Evolutionary conservation across 2,797 vertebrate species (phyloP).

Genomic region (Poeciliopsis turneri): DNA sequence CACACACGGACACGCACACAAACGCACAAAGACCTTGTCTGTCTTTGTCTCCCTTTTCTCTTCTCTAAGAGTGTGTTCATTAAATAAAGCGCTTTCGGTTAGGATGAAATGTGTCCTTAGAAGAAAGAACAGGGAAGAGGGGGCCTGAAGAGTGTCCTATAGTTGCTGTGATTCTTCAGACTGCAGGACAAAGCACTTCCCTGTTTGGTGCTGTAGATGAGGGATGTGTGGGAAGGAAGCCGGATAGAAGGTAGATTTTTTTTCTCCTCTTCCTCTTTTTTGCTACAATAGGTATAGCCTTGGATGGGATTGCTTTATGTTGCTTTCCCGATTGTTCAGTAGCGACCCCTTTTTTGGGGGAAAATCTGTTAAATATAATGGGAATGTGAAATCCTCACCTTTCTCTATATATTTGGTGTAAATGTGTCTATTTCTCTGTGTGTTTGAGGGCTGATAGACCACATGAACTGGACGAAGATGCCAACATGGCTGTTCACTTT

Average conservation of each 20-base stretch:
- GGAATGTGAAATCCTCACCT: slow-evolving; percentile 55
- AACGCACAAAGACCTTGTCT: slow-evolving; percentile 44
- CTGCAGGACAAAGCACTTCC: slow-evolving; percentile 72
- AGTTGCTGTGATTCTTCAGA: slow-evolving; percentile 59
- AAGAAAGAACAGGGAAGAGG: slow-evolving; percentile 43
- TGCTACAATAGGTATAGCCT: slow-evolving; percentile 43
- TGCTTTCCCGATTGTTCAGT: slow-evolving; percentile 47
- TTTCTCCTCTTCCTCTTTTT: slow-evolving; percentile 14
- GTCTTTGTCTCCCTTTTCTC: slow-evolving; percentile 69
- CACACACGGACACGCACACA: slow-evolving; percentile 26
- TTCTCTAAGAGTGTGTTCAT: slow-evolving; percentile 79
- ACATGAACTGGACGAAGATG: slow-evolving; percentile 27
- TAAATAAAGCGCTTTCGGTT: slow-evolving; percentile 73
- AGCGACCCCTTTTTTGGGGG: slow-evolving; percentile 10
- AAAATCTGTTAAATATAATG: slow-evolving; percentile 40
- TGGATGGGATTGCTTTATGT: slow-evolving; percentile 45
- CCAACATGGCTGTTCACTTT: slow-evolving; percentile 25
- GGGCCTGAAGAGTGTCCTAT: slow-evolving; percentile 38
- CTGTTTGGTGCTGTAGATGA: slow-evolving; percentile 52
- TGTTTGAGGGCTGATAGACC: background rate
- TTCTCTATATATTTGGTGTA: slow-evolving; percentile 34
- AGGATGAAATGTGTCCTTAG: slow-evolving; percentile 60
- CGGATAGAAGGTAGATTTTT: slow-evolving; percentile 8
- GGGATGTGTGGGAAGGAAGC: slow-evolving; percentile 34
- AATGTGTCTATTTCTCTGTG: slow-evolving; percentile 11